Evolutionary conservation across 2,888 invertebrate species (phyloP).

Genomic region (Mimachlamys varia): DNA sequence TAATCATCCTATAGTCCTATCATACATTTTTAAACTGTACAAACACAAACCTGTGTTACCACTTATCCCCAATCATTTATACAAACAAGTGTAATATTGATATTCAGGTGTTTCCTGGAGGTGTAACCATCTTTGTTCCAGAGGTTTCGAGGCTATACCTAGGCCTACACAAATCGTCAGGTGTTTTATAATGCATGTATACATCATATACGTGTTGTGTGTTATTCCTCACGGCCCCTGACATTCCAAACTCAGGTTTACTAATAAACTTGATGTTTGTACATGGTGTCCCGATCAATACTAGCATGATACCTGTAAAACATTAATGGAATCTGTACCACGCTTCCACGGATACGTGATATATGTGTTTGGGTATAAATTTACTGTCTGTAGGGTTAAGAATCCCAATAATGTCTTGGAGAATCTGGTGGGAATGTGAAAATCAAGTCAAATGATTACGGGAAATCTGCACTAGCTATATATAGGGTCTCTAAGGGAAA

Average conservation of each 20-base stretch:
- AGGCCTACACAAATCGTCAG: background rate
- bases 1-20: background rate
- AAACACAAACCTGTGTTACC: background rate
- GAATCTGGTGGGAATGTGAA: too few relatives aligned
- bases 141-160: background rate
- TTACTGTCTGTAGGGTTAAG: too few relatives aligned
- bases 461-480: too few relatives aligned
- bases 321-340: background rate
- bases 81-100: background rate
- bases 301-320: constrained; percentile 14
- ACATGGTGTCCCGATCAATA: background rate
- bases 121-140: constrained; percentile 13
- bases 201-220: background rate
- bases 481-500: too few relatives aligned
- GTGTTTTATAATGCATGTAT: background rate
- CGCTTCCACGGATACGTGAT: background rate
- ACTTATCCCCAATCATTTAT: constrained; percentile 11
- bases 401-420: too few relatives aligned
- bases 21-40: background rate
- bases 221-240: background rate
- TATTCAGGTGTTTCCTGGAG: constrained; percentile 1
- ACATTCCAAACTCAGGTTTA: background rate
- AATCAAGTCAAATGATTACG: too few relatives aligned
- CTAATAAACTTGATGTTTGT: background rate
- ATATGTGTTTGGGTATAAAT: too few relatives aligned